Base-by-base conservation (phyloP, 2,113 vertebrate species). In the Rhizomys pruinosus region DNA sequence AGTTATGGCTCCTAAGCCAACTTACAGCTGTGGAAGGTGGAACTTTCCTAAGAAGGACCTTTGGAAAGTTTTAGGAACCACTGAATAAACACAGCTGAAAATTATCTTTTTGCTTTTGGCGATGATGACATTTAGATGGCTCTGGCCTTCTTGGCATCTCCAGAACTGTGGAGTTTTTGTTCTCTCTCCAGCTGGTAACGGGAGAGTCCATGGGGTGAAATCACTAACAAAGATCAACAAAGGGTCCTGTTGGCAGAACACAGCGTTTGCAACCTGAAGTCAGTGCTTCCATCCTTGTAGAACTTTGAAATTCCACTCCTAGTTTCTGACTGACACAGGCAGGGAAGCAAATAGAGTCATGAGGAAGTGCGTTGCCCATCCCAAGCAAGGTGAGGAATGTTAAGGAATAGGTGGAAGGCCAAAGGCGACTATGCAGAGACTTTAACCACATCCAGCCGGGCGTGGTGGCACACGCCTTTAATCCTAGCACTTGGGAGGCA, bases 51-150 rank as follows among this genome's bases (percentile, higher is more conserved):
- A 76, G 57, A 23, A 81, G 64, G 86, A 84, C 91, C 66, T 85
- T 25, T 91, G 95, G 96, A 96, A 94, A 88, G 52, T 78, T 87
- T 81, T 81, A 82, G 73, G 81, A 91, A 92, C 85, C 69, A 29
- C 11, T 57, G 57, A 95, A 94, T 72, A 92, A 80, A 68, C n/a
- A 80, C 69, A 59, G 79, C 57, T 93, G 59, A 84, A 63, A 64
- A 61, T 69, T 93, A 87, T 66, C 61, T 79, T 59, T 74, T 94
- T 42, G 44, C 66, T 91, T 73, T 57, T 80, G 86, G 63, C 57
- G 55, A 12, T 95, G 84, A 82, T 66, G 52, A 89, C 23, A 81
- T 69, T 90, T 89, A 90, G 72, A 74, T 84, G 72, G 29, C 71
- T 52, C 47, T 63, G 6, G 34, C 85, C 61, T 27, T 17, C 85